Conservation (phyloP, 1,140 invertebrate species). For the Thereuonema tuberculata region DNA sequence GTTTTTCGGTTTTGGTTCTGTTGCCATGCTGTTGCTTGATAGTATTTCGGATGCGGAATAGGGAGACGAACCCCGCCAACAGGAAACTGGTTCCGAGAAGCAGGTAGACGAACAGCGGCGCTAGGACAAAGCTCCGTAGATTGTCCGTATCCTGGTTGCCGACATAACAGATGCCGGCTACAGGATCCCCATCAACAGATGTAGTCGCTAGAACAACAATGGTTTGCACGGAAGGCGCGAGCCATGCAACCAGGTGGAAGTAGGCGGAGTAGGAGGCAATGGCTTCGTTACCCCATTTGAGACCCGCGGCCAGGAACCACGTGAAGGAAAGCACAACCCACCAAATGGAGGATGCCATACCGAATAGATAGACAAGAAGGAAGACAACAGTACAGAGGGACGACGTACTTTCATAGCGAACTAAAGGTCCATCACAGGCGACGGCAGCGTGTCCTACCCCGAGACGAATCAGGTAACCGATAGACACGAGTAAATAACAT, state of each 20-base stretch:
- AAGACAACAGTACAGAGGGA: constrained; percentile 82
- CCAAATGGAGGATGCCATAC: constrained; percentile 90
- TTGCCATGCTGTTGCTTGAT: constrained; percentile 69
- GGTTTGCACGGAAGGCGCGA: constrained; percentile 41
- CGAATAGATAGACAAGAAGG: constrained; percentile 96
- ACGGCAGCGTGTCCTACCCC: constrained; percentile 51
- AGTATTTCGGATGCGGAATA: constrained; percentile 87
- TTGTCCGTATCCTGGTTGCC: constrained; percentile 82
- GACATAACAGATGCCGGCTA: constrained; percentile 93
- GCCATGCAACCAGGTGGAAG: constrained; percentile 95
- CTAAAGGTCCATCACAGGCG: constrained; percentile 56
- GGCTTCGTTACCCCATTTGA: constrained; percentile 98
- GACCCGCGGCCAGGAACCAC: too few relatives aligned
- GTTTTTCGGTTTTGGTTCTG: constrained; percentile 78
- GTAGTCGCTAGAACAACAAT: constrained; percentile 81
- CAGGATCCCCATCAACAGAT: constrained; percentile 90
- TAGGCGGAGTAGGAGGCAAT: constrained; percentile 96
- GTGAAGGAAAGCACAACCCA: constrained; percentile 93
- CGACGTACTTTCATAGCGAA: constrained; percentile 55
- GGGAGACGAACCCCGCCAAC: constrained; percentile 84
- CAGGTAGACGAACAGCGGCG: constrained; percentile 82
- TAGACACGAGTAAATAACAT: constrained; percentile 90
- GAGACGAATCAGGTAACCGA: constrained; percentile 85
- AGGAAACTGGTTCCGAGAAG: constrained; percentile 86
- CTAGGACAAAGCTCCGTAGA: constrained; percentile 71